Percentiles rank a stretch among this genome's conserved stretches.
Evolutionary conservation across 2,888 invertebrate genomes (phyloP).

Genomic region (Drosophila ezoana): DNA sequence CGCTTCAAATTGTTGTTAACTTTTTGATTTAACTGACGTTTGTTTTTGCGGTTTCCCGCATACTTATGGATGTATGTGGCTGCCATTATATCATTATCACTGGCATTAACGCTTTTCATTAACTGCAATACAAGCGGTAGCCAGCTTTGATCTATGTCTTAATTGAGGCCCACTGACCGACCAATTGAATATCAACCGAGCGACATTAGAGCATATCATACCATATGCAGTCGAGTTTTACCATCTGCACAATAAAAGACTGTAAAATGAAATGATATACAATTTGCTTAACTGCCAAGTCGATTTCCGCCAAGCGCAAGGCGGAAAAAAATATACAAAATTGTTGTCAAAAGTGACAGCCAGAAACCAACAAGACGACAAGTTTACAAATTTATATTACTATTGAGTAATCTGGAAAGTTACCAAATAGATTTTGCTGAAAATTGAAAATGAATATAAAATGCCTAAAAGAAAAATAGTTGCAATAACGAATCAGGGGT

Average conservation of each 20-base stretch:
- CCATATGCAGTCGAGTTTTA: constrained; percentile 13
- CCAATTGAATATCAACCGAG: constrained; percentile 33
- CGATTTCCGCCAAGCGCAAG: constrained; percentile 35
- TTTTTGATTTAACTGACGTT: constrained; percentile 4
- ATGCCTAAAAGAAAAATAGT: constrained; percentile 1
- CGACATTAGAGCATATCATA: constrained; percentile 17
- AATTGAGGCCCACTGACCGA: constrained; percentile 8
- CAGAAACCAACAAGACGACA: constrained; percentile 25
- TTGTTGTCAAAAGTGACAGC: constrained; percentile 29
- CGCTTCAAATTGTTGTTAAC: too few species aligned
- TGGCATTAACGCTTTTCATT: constrained; percentile 29
- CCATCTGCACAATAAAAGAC: constrained; percentile 5
- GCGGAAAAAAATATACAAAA: constrained; percentile 26
- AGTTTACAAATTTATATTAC: constrained; percentile 25
- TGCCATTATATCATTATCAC: constrained; percentile 28
- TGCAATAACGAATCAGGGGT: constrained; percentile 4
- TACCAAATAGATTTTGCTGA: not conserved
- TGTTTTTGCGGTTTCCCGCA: constrained; percentile 24
- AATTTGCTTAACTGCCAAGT: constrained; percentile 38
- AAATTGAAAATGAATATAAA: not conserved
- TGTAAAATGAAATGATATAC: constrained; percentile 29
- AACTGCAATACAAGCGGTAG: not conserved
- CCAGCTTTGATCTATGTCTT: constrained; percentile 36
- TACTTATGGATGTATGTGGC: not conserved
- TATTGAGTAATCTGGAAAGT: constrained; percentile 1